Percentiles rank a stretch among this genome's conserved stretches.
Evolutionary conservation across 2,888 invertebrate genomes (phyloP).

Genomic region (Mamestra brassicae): DNA sequence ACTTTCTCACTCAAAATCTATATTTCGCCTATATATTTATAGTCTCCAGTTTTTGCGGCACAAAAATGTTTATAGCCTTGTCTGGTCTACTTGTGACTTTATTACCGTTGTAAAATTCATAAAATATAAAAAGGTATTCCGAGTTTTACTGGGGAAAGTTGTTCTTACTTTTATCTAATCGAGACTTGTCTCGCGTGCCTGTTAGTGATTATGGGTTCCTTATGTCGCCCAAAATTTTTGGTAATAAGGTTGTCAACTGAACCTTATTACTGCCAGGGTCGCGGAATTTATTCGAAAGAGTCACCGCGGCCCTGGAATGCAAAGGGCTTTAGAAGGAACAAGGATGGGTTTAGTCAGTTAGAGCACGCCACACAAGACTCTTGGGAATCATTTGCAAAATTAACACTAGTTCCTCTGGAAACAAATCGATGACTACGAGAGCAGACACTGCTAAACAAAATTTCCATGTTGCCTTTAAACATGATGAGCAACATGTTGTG

Average conservation of each 20-base stretch:
- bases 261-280: not conserved
- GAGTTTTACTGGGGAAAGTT: slow-evolving; percentile 50
- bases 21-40: slow-evolving; percentile 55
- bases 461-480: too few relatives aligned
- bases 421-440: too few relatives aligned
- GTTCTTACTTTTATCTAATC: slow-evolving; percentile 51
- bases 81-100: slow-evolving; percentile 45
- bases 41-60: slow-evolving; percentile 37
- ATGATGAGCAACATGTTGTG: too few relatives aligned
- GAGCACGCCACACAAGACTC: too few relatives aligned
- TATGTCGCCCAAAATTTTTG: slow-evolving; percentile 12
- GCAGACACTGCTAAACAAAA: too few relatives aligned
- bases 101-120: slow-evolving; percentile 60
- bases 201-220: slow-evolving; percentile 32
- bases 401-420: too few relatives aligned
- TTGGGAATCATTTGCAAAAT: too few relatives aligned
- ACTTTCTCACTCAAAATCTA: slow-evolving; percentile 43
- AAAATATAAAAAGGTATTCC: slow-evolving; percentile 55
- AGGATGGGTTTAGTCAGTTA: too few relatives aligned
- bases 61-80: slow-evolving; percentile 53
- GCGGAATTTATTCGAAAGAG: too few relatives aligned
- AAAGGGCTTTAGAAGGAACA: too few relatives aligned
- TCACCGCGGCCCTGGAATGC: too few relatives aligned
- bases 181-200: slow-evolving; percentile 28
- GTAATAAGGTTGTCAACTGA: not conserved